Evolutionary conservation across 2,888 invertebrate species (phyloP), one percentile per base, ranked within the genome.

Genomic region (Tipula vernalis): DNA sequence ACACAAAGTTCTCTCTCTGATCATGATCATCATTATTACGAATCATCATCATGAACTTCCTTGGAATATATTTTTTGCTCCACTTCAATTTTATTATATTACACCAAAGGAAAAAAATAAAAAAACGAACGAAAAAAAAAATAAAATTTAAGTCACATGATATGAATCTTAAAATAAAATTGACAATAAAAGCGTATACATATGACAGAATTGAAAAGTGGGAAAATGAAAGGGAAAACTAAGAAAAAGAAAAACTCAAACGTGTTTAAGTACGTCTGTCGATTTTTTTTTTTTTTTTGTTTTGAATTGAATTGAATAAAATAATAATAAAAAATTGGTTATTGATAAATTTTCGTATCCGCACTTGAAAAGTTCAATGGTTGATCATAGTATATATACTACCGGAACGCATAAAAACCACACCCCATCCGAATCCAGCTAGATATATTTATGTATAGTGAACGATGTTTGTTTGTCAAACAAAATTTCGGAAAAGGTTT

Each of bases 111-210:
- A 84, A 39, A 39, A 39, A 83, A 84, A 39, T 15, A 39, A 83
- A 36, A 36, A n/a, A 83, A 83, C 36, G 36, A 83, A 83, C 12
- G 15, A 39, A 39, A n/a, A 83, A 83, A 36, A 84, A 39, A 84
- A 84, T 15, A 39, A 39, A 39, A 84, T 39, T 15, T 84, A 84
- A 84, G 85, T 85, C 85, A 85, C 85, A 42, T 85, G 85, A 85
- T 42, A 42, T 85, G 85, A 85, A 85, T 85, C 85, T 85, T 85
- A 85, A 85, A 85, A 85, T 85, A 85, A 85, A 85, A 85, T 85
- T 84, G 84, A 84, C 84, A 84, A 84, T 84, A 84, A 84, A 84
- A 84, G 15, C 41, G 41, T 84, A 84, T 71, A 28, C 10, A 71
- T 84, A 84, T 71, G 84, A 84, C 15, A 39, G 84, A 84, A 84